These are phyloP conservation scores for Cylindroiulus punctatus DNA, from an alignment of 2,888 invertebrate species.

Conservation along the genomic window DNA sequence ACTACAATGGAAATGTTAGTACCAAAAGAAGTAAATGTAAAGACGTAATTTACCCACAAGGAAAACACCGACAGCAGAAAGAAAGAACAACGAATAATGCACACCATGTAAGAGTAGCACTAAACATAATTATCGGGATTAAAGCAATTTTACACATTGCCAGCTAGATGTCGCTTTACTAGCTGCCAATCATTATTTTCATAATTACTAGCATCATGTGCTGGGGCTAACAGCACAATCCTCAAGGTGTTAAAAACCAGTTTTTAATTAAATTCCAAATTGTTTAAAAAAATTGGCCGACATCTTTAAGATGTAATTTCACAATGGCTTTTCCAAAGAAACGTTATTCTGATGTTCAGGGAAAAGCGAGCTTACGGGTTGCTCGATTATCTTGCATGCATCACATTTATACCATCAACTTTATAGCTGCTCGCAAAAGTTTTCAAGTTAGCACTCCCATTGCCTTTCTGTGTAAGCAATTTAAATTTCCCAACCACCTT, in stretches of 20 bases:
- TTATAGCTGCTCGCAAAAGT: neutral
- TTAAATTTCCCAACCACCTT: constrained; percentile 5
- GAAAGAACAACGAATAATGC: neutral
- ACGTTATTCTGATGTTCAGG: too few species aligned
- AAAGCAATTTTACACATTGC: too few species aligned
- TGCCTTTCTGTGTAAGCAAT: neutral
- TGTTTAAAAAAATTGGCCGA: neutral
- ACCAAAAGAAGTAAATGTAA: neutral
- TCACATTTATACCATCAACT: too few species aligned
- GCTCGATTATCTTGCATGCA: too few species aligned
- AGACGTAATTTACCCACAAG: too few species aligned
- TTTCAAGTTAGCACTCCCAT: neutral
- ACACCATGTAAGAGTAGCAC: neutral
- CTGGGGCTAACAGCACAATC: too few species aligned
- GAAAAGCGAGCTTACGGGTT: neutral
- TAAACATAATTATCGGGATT: too few species aligned
- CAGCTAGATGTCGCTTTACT: too few species aligned
- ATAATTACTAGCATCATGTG: too few species aligned
- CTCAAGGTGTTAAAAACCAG: too few species aligned
- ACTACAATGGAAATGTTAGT: neutral
- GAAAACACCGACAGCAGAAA: neutral
- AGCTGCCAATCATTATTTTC: too few species aligned
- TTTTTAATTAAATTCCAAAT: neutral
- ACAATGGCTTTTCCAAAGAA: too few species aligned
- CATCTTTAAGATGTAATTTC: neutral